phyloP scores from a whole-genome alignment of 2,113 vertebrate species.

The Cinclus mexicanus region DNA sequence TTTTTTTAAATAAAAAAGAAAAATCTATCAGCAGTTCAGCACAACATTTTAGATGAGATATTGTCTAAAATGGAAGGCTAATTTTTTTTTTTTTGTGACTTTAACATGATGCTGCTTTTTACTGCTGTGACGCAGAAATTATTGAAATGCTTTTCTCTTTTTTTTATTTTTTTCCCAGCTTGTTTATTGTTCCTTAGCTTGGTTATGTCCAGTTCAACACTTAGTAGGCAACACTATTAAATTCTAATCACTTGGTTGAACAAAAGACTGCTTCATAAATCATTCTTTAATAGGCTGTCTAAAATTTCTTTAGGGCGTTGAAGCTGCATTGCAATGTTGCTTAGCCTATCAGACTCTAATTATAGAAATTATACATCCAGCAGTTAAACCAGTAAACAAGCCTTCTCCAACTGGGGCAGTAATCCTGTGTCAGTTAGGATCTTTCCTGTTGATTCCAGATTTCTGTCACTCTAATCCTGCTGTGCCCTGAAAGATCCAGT shows the following conservation, averaged over 20 bases:
- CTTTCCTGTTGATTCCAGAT: conserved; percentile 2
- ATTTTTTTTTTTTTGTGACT: neutral
- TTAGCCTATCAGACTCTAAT: conserved; percentile 41
- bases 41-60: neutral
- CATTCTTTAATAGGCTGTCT: conserved; percentile 74
- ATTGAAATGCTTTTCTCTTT: neutral
- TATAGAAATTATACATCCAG: conserved; percentile 59
- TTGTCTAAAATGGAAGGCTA: neutral
- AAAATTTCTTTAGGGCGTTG: conserved; percentile 66
- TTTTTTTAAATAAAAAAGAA: neutral
- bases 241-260: conserved; percentile 75
- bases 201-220: conserved; percentile 44
- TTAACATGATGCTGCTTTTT: neutral
- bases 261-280: conserved; percentile 75
- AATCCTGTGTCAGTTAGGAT: neutral
- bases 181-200: conserved; percentile 16
- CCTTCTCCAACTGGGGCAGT: neutral
- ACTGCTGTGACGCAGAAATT: neutral
- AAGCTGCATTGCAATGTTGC: conserved; percentile 36
- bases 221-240: conserved; percentile 68
- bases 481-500: neutral
- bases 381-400: conserved; percentile 48
- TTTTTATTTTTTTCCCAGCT: neutral
- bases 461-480: neutral
- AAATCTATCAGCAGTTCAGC: neutral